Evolutionary conservation across 2,888 invertebrate genomes (phyloP), one percentile per base, ranked within the genome.

Genomic region (Melanostoma scalare): DNA sequence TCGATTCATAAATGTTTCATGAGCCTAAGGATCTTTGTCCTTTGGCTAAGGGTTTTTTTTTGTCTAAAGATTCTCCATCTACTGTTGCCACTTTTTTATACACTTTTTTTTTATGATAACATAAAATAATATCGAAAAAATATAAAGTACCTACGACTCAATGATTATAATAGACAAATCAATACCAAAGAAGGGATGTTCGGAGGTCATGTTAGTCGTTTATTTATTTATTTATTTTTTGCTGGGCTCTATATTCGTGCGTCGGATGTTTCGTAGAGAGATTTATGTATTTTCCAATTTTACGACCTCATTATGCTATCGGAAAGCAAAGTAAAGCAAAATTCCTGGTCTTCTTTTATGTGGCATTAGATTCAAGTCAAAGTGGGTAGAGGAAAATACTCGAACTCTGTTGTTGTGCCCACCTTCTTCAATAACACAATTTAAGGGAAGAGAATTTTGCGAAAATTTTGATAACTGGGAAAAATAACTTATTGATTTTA

Each of bases 1-100:
- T 80, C 69, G 79, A 80, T 80, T 80, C 79, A 80, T 80, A 80
- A 80, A 80, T 80, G 80, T 75, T 80, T 80, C 80, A 80, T 80
- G 80, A 75, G 69, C 69, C 80, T 75, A 71, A 52, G 40, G 63
- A 71, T 65, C 58, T 60, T 60, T 42, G 42, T 60, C 33, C 35
- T 8, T 38, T 35, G 6, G 48, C 20, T 3, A 40, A 4, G 5
- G 9, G 9, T 4, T 20, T 3, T 52, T 20, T 40, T 3, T 2
- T 3, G 6, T 46, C 35, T 10, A 30, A 9, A 38, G 6, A 20
- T 20, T 20, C 20, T 20, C 20, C 20, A 20, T 20, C 20, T 20
- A 20, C 20, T 20, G 20, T 20, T 20, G 20, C 20, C 20, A 20
- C 20, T 20, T 20, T 20, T 20, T 20, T 20, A 20, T 20, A 20